These are phyloP conservation scores for Chrysochloris asiatica DNA, from an alignment of 2,113 vertebrate species.

Conservation along the genomic window DNA sequence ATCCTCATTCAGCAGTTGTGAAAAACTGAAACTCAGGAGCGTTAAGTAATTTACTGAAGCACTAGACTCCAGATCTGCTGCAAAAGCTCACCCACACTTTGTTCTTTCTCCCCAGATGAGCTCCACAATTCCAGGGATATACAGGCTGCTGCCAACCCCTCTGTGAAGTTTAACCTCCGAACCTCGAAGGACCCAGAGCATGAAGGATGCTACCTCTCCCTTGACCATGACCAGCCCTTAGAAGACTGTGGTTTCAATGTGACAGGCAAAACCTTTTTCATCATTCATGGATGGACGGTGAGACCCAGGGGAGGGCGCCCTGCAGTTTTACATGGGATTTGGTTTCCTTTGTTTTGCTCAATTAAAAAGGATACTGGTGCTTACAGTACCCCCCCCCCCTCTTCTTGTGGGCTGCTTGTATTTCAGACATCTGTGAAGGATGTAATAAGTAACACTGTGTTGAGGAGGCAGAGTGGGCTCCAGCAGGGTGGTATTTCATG, in stretches of 20 bases:
- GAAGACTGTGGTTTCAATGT: constrained; percentile 91
- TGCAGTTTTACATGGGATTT: background rate
- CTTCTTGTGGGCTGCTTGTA: constrained; percentile 74
- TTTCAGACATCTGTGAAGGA: constrained; percentile 74
- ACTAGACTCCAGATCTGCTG: background rate
- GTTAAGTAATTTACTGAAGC: background rate
- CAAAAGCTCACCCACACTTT: accelerated
- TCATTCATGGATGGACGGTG: constrained; percentile 98
- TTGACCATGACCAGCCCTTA: constrained; percentile 80
- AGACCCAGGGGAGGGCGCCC: constrained; percentile 53
- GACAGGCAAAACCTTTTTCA: constrained; percentile 93
- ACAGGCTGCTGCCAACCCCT: background rate
- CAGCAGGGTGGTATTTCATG: constrained; percentile 70
- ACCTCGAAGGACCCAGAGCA: constrained; percentile 84
- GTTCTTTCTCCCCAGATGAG: constrained; percentile 68
- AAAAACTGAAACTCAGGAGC: background rate
- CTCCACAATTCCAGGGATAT: constrained; percentile 29
- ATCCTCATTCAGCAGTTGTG: background rate
- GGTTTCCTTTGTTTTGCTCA: constrained; percentile 70
- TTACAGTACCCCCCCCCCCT: constrained; percentile 23
- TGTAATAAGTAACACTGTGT: constrained; percentile 42
- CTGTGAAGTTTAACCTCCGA: constrained; percentile 88
- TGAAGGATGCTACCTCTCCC: constrained; percentile 88
- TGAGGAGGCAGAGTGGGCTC: constrained; percentile 53
- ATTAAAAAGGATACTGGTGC: constrained; percentile 62